These are phyloP conservation scores for Atta cephalotes DNA, from an alignment of 1,140 invertebrate genomes.

Conservation along the genomic window DNA sequence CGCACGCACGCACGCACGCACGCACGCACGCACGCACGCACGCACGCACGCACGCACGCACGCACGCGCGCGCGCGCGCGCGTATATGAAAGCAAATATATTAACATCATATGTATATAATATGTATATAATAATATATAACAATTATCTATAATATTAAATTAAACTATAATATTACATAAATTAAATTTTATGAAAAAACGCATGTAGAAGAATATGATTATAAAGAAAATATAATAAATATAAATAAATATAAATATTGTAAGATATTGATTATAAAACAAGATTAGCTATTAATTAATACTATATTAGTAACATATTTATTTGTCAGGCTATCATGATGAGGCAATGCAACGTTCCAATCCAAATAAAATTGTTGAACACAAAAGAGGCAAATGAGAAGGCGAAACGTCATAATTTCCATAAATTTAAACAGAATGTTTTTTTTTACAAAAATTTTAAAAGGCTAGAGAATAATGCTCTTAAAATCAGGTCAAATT, in stretches of 20 bases:
- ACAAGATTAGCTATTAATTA: neutral
- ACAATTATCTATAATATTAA: no score
- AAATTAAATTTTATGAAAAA: no score
- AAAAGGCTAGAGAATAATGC: neutral
- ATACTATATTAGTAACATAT: neutral
- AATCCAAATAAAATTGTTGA: slow-evolving; percentile 86
- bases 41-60: no score
- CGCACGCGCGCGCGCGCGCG: no score
- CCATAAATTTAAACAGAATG: neutral
- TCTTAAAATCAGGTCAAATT: slow-evolving; percentile 74
- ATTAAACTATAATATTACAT: no score
- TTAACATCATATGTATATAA: no score
- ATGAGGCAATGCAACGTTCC: slow-evolving; percentile 87
- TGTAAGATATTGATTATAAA: neutral
- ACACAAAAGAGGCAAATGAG: slow-evolving; percentile 66
- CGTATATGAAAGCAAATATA: no score
- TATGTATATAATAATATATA: no score
- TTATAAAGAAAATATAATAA: neutral
- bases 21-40: no score
- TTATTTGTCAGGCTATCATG: slow-evolving; percentile 87
- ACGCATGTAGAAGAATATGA: neutral
- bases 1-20: no score
- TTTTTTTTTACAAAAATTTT: neutral
- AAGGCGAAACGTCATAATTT: slow-evolving; percentile 20
- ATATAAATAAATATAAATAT: neutral